Evolutionary conservation across 2,888 invertebrate genomes (phyloP).

Genomic region (Aphrophora alni): DNA sequence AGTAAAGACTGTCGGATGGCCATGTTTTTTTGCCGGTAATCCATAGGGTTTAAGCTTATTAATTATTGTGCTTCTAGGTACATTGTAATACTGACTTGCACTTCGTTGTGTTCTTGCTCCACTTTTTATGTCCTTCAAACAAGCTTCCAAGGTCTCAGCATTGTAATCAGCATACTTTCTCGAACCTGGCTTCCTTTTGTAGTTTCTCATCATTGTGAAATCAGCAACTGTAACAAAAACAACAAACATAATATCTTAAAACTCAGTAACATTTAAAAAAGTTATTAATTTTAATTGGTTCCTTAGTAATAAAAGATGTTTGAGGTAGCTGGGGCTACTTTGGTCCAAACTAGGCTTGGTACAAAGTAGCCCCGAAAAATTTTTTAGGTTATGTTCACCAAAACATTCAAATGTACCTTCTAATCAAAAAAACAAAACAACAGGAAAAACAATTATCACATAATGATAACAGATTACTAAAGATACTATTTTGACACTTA

Average conservation of each 20-base stretch:
- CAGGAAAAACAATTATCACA: too few relatives aligned
- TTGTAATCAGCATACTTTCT: constrained; percentile 42
- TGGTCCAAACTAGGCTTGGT: constrained; percentile 14
- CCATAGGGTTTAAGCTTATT: constrained; percentile 45
- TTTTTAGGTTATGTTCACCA: too few relatives aligned
- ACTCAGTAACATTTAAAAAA: neutral
- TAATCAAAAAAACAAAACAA: too few relatives aligned
- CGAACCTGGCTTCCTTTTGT: constrained; percentile 36
- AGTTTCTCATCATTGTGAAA: constrained; percentile 13
- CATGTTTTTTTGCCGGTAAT: constrained; percentile 32
- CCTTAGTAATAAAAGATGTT: neutral
- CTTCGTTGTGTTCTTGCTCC: constrained; percentile 40
- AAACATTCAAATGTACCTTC: too few relatives aligned
- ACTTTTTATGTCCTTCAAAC: constrained; percentile 35
- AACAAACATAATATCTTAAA: constrained; percentile 6
- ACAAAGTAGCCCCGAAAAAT: too few relatives aligned
- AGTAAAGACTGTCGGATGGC: constrained; percentile 42
- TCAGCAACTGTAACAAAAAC: constrained; percentile 20
- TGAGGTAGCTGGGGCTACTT: constrained; percentile 18
- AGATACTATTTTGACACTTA: too few relatives aligned
- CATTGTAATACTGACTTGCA: constrained; percentile 38
- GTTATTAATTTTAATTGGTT: neutral
- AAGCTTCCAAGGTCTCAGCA: constrained; percentile 33
- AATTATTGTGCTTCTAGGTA: constrained; percentile 42
- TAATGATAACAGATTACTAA: too few relatives aligned